Evolutionary conservation across 2,797 vertebrate genomes (phyloP), one percentile per base, ranked within the genome.

Genomic region (Hephaestus fuliginosus): DNA sequence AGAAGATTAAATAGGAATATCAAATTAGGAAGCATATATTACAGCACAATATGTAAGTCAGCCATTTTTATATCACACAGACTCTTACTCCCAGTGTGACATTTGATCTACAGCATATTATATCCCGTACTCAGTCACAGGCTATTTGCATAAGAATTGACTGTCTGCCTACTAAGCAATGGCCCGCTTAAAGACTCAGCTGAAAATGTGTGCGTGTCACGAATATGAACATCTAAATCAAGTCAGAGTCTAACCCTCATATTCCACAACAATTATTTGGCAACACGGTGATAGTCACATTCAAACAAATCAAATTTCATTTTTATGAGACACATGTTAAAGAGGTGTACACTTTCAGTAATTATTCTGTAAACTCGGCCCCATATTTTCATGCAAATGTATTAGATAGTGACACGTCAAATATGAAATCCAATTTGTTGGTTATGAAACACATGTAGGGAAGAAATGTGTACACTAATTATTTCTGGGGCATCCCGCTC

Each of bases 321-420:
- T 95, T 96, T 97, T 96, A 96, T 95, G 96, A 97, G 97, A 98
- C 97, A 98, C 96, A 95, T 99, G 97, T 98, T 97, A 96, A 97
- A 97, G 96, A 97, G 97, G 97, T 97, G 97, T 97, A 98, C 95
- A 96, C 96, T 97, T 98, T 97, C 97, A 97, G 97, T 99, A 98
- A 99, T 98, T 98, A 97, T 95, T 95, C 96, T 96, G 95, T 96
- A 96, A 97, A 98, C 96, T 96, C 95, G 91, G 89, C 76, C 93
- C 92, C 95, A 92, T 91, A 94, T 97, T 98, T 96, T 97, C 97
- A 98, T 98, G 97, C 98, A 98, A 98, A 98, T 96, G 95, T 96
- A 96, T 96, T 96, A 97, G 97, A 98, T 97, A 97, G 97, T 97
- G 97, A 97, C 96, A 98, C 97, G 88, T 97, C 97, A 97, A 98